A percentile compares a stretch with the other conserved stretches of the same genome.
These are phyloP conservation scores for Aplodontia rufa DNA, from an alignment of 2,113 vertebrate species.

Conservation along the genomic window DNA sequence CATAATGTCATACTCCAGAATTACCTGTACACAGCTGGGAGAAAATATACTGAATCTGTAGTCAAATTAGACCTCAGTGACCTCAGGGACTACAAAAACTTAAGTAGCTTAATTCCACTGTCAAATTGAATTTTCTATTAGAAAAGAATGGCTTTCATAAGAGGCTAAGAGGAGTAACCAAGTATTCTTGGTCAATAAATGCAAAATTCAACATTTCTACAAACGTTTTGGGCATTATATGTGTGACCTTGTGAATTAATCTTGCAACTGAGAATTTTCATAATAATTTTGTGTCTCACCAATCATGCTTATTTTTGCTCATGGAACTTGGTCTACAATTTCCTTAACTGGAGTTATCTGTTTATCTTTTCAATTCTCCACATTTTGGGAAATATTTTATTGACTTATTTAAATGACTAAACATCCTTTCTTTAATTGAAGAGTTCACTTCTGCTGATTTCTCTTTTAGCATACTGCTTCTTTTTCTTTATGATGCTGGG, in stretches of 20 bases:
- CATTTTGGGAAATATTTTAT: neutral
- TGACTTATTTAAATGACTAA: neutral
- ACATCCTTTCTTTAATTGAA: neutral
- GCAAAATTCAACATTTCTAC: neutral
- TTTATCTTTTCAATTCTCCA: neutral
- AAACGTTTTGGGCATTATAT: neutral
- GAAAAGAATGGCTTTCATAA: neutral
- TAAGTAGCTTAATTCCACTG: neutral
- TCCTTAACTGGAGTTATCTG: neutral
- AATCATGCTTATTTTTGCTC: neutral
- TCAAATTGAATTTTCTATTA: neutral
- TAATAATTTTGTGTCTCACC: neutral
- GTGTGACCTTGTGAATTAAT: neutral
- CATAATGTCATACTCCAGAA: neutral
- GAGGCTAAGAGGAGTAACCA: neutral
- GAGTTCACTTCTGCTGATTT: neutral
- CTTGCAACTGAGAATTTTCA: neutral
- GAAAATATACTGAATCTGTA: neutral
- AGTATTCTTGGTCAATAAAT: neutral
- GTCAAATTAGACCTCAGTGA: neutral
- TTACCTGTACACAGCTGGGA: neutral
- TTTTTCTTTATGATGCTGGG: too few relatives aligned
- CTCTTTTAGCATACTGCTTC: neutral
- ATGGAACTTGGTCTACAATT: neutral
- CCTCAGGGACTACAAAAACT: neutral